Percentiles rank a stretch among this genome's conserved stretches.
Evolutionary conservation across 1,140 invertebrate species (phyloP).

Genomic region (Diuraphis noxia): DNA sequence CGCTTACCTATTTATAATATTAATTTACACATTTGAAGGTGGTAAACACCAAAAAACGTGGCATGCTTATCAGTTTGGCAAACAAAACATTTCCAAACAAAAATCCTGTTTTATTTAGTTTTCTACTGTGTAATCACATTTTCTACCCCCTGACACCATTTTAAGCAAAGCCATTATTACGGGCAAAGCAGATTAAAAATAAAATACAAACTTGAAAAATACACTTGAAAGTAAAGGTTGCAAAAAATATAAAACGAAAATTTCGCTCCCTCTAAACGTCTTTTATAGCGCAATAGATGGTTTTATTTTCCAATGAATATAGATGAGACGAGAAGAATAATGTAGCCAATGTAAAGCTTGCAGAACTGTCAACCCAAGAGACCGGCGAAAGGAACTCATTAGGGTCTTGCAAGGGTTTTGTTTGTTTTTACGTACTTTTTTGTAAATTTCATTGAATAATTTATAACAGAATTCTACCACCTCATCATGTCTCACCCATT

Average conservation of each 20-base stretch:
- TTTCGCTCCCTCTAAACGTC: neutral
- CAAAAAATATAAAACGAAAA: neutral
- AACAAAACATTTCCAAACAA: neutral
- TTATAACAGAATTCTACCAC: constrained; percentile 3
- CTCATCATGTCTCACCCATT: neutral
- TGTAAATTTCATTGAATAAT: constrained; percentile 31
- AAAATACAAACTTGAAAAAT: neutral
- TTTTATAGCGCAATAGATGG: neutral
- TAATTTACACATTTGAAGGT: neutral
- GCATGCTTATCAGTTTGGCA: neutral
- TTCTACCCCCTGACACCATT: neutral
- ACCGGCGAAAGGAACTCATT: constrained; percentile 33
- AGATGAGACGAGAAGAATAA: constrained; percentile 23
- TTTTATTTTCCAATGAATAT: constrained; percentile 36
- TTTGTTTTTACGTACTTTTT: constrained; percentile 42
- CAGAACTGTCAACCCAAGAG: constrained; percentile 19
- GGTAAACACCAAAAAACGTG: neutral
- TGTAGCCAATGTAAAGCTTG: neutral
- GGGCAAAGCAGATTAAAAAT: neutral
- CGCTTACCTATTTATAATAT: neutral
- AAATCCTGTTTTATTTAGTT: neutral
- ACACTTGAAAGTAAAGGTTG: neutral
- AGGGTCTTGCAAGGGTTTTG: constrained; percentile 7
- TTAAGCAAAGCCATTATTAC: neutral
- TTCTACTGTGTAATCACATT: neutral